Evolutionary conservation across 2,888 invertebrate genomes (phyloP).

Genomic region (Pseudolycoriella hygida): DNA sequence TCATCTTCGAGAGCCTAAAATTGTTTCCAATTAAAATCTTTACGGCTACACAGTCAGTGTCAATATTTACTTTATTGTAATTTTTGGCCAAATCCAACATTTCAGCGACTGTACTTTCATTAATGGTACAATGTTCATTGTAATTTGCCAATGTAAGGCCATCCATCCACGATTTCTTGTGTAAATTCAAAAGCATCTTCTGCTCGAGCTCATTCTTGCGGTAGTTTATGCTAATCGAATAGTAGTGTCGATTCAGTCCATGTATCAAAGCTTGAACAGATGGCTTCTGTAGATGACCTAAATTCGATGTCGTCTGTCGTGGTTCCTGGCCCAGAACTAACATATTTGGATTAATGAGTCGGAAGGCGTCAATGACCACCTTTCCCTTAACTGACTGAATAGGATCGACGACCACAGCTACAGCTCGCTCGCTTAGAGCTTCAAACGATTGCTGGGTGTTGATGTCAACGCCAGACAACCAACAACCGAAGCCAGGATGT

Average conservation of each 20-base stretch:
- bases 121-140: slow-evolving; percentile 79
- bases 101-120: slow-evolving; percentile 85
- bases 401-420: slow-evolving; percentile 98
- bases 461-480: slow-evolving; percentile 98
- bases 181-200: slow-evolving; percentile 95
- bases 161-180: slow-evolving; percentile 99
- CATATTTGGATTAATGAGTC: slow-evolving; percentile 97
- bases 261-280: slow-evolving; percentile 98
- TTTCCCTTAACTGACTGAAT: slow-evolving; percentile 99
- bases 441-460: slow-evolving; percentile 99
- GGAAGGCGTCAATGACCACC: slow-evolving; percentile 99
- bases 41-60: not conserved
- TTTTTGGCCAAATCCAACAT: slow-evolving; percentile 96
- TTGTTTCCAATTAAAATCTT: not conserved
- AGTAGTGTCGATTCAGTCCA: slow-evolving; percentile 95
- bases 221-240: slow-evolving; percentile 98
- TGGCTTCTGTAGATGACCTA: slow-evolving; percentile 96
- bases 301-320: slow-evolving; percentile 93
- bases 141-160: slow-evolving; percentile 82
- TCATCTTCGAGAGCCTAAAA: slow-evolving; percentile 80
- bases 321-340: slow-evolving; percentile 98
- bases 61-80: slow-evolving; percentile 69
- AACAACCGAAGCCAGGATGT: slow-evolving; percentile 99
- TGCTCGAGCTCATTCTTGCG: slow-evolving; percentile 97
- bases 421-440: slow-evolving; percentile 92